These are phyloP conservation scores for Sesia bembeciformis DNA, from an alignment of 2,888 invertebrate species.

Conservation along the genomic window DNA sequence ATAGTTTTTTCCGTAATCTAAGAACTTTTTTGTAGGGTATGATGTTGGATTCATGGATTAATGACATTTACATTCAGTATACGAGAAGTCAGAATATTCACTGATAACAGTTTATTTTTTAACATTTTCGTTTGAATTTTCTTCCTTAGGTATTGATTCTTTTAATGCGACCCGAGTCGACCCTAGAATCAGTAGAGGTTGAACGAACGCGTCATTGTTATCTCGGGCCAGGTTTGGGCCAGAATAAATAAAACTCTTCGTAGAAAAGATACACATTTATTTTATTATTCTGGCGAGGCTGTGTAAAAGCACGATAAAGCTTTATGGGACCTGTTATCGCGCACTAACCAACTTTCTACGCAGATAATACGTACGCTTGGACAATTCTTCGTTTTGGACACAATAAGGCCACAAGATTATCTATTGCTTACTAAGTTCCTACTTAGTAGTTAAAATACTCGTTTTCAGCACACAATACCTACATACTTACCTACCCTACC, in stretches of 20 bases:
- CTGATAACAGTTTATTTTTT: too few relatives aligned
- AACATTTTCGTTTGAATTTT: too few relatives aligned
- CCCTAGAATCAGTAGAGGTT: slow-evolving; percentile 25
- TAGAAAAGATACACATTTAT: slow-evolving; percentile 65
- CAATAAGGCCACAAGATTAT: not conserved
- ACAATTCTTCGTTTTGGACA: not conserved
- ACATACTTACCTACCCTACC: too few relatives aligned
- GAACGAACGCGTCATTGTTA: slow-evolving; percentile 68
- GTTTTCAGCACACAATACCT: too few relatives aligned
- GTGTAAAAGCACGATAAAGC: slow-evolving; percentile 54
- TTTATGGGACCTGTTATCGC: slow-evolving; percentile 60
- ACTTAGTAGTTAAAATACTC: too few relatives aligned
- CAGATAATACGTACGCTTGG: not conserved
- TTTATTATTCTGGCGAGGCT: slow-evolving; percentile 59
- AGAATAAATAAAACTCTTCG: slow-evolving; percentile 67
- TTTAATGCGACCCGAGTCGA: slow-evolving; percentile 5
- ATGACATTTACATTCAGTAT: too few relatives aligned
- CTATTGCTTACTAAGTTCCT: too few relatives aligned
- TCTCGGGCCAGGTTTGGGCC: slow-evolving; percentile 56
- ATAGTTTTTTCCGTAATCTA: too few relatives aligned
- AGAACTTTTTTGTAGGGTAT: too few relatives aligned
- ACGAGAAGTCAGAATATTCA: too few relatives aligned
- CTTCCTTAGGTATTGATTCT: not conserved
- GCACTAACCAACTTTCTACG: slow-evolving; percentile 54
- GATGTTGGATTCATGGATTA: too few relatives aligned